These are phyloP conservation scores for Branchinecta lynchi DNA, from an alignment of 1,140 invertebrate genomes.

Conservation along the genomic window DNA sequence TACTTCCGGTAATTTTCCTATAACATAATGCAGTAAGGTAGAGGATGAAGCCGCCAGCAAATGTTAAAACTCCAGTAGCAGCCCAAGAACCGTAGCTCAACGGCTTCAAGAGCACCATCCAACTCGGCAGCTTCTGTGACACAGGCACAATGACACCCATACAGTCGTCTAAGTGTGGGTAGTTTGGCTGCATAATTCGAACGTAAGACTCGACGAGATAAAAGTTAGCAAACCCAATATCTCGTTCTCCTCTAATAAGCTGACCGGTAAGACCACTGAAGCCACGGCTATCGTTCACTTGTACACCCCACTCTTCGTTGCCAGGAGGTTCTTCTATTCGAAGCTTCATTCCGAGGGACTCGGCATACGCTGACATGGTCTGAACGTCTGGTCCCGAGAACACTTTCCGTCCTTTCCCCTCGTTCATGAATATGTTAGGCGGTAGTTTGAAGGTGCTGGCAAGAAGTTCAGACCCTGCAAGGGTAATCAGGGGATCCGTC, in stretches of 20 bases:
- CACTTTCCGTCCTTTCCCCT: not conserved
- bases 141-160: not conserved
- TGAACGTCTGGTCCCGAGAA: not conserved
- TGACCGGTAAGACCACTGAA: not conserved
- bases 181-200: not conserved
- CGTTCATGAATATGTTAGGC: not conserved
- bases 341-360: not conserved
- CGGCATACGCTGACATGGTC: not conserved
- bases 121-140: not conserved
- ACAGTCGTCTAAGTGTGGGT: not conserved
- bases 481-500: not conserved
- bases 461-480: not conserved
- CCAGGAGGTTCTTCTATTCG: not conserved
- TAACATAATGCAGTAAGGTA: not conserved
- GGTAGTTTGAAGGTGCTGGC: not conserved
- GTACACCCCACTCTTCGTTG: not conserved
- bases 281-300: not conserved
- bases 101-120: not conserved
- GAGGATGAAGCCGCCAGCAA: not conserved
- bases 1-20: not conserved
- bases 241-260: not conserved
- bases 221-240: constrained; percentile 3
- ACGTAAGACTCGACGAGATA: not conserved
- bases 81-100: not conserved
- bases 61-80: not conserved